These are phyloP conservation scores for Steatocranus sp. DNA, from an alignment of 2,797 vertebrate species.

Conservation along the genomic window DNA sequence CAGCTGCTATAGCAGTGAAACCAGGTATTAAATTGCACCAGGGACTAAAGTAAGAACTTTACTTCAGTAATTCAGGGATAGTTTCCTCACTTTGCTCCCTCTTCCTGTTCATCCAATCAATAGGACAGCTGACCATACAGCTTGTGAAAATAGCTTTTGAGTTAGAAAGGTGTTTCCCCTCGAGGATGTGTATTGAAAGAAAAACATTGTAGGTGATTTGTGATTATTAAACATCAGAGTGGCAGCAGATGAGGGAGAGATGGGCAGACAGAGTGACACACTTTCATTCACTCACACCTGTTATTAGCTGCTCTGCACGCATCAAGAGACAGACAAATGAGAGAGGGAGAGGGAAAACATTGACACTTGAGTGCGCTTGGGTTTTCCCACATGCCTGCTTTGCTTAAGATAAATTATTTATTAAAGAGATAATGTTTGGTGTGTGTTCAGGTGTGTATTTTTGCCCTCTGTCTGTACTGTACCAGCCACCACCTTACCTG, in stretches of 20 bases:
- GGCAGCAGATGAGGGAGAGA: background rate
- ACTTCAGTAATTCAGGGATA: background rate
- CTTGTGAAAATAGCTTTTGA: background rate
- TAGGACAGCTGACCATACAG: background rate
- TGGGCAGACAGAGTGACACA: background rate
- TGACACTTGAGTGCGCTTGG: background rate
- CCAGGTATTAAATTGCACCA: background rate
- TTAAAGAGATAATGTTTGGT: background rate
- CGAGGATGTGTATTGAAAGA: background rate
- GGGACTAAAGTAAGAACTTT: background rate
- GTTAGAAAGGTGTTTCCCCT: background rate
- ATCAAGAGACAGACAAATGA: background rate
- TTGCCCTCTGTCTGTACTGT: background rate
- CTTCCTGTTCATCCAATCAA: background rate
- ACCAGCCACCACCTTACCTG: background rate
- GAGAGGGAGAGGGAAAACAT: background rate
- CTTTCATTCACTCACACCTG: slow-evolving; percentile 1
- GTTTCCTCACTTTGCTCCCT: background rate
- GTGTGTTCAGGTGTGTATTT: background rate
- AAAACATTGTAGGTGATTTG: slow-evolving; percentile 6
- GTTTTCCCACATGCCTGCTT: background rate
- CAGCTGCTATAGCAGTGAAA: background rate
- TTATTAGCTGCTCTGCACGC: background rate
- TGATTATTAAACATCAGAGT: slow-evolving; percentile 20
- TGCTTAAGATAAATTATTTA: background rate